These are phyloP conservation scores for Toxotes jaculatrix DNA, from an alignment of 2,113 vertebrate species.

Conservation along the genomic window DNA sequence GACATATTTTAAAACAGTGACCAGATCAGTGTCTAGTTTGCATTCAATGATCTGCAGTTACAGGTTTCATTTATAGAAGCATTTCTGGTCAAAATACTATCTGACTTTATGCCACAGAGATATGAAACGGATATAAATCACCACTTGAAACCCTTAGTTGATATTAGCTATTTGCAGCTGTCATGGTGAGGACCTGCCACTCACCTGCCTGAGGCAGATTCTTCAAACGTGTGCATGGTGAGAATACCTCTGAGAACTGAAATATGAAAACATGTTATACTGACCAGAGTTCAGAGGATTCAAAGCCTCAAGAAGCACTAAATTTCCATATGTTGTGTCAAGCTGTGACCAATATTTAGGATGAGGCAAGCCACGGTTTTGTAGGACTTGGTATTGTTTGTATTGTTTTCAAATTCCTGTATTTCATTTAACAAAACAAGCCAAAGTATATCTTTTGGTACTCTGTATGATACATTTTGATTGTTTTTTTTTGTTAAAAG, in stretches of 20 bases:
- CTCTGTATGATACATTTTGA: no score
- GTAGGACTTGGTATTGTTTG: not conserved
- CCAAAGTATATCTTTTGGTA: no score
- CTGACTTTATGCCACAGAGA: constrained; percentile 38
- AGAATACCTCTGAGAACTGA: constrained; percentile 23
- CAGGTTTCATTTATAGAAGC: constrained; percentile 24
- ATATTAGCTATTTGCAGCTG: constrained; percentile 29
- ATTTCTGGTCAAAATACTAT: constrained; percentile 38
- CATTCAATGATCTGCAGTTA: constrained; percentile 29
- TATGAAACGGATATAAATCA: constrained; percentile 54
- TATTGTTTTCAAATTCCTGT: no score
- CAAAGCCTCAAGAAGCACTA: not conserved
- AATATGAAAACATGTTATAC: constrained; percentile 23
- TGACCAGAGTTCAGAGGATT: constrained; percentile 3
- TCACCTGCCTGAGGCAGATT: constrained; percentile 44
- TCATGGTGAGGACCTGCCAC: not conserved
- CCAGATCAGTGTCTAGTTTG: constrained; percentile 30
- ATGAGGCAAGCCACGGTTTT: not conserved
- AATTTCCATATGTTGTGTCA: not conserved
- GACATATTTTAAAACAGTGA: not conserved
- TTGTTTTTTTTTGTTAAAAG: no score
- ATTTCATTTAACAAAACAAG: not conserved
- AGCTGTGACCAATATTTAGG: not conserved
- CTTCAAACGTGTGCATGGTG: constrained; percentile 23
- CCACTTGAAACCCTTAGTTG: constrained; percentile 11